Conservation (phyloP, 2,888 invertebrate genomes). For the Trissolcus brochymenae region DNA sequence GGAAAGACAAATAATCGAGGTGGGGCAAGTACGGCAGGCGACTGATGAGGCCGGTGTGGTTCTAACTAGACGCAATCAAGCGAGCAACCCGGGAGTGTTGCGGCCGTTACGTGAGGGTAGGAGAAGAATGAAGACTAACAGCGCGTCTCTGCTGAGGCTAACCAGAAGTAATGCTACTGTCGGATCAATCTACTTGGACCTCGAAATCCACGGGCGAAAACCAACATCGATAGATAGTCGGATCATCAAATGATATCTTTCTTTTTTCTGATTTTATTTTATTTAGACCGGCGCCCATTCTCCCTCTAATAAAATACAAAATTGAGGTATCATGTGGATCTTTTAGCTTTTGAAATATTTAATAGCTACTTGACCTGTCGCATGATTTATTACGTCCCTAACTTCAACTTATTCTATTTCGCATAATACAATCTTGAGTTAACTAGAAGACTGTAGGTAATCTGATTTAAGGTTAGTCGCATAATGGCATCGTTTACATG, state of each 20-base stretch:
- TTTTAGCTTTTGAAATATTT: conserved; percentile 13
- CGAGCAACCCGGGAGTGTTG: conserved; percentile 68
- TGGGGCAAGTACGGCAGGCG: conserved; percentile 66
- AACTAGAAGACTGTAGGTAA: conserved; percentile 10
- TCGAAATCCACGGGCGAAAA: conserved; percentile 62
- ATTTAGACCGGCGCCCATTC: conserved; percentile 17
- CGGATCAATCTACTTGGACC: conserved; percentile 72
- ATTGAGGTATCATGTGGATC: conserved; percentile 13
- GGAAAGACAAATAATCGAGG: conserved; percentile 73
- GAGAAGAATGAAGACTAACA: conserved; percentile 75
- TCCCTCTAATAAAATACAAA: conserved; percentile 26
- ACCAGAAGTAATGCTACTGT: conserved; percentile 75
- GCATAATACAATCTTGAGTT: conserved; percentile 7
- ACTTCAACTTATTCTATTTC: conserved; percentile 13
- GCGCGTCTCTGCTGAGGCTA: conserved; percentile 73
- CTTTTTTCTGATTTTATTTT: conserved; percentile 29
- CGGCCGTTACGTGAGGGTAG: conserved; percentile 64
- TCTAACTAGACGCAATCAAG: conserved; percentile 76
- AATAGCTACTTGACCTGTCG: conserved; percentile 14
- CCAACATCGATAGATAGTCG: conserved; percentile 47
- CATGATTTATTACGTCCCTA: conserved; percentile 5
- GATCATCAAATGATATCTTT: conserved; percentile 52
- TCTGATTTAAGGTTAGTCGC: conserved; percentile 14
- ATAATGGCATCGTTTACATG: conserved; percentile 4
- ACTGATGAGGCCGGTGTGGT: conserved; percentile 72